phyloP scores from a whole-genome alignment of 2,888 invertebrate species.

The Itoplectis maculator region DNA sequence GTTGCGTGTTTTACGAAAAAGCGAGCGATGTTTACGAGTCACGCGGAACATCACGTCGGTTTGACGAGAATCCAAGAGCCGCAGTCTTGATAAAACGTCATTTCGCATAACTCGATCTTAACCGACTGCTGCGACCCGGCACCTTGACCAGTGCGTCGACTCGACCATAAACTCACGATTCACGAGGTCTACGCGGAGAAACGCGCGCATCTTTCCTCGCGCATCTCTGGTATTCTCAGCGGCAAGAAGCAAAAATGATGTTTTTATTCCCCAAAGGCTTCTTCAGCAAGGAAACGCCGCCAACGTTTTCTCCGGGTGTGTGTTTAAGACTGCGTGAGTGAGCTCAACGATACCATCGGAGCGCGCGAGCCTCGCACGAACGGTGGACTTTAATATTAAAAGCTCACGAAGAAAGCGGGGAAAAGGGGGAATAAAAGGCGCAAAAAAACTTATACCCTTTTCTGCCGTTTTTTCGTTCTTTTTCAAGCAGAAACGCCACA shows the following conservation, averaged over 20 bases:
- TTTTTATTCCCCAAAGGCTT: neutral
- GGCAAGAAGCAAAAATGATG: neutral
- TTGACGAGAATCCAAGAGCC: too few species aligned
- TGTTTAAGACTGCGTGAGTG: too few species aligned
- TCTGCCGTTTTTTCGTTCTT: too few species aligned
- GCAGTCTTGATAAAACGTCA: too few species aligned
- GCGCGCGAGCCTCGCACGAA: neutral
- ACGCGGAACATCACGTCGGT: too few species aligned
- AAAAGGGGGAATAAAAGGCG: neutral
- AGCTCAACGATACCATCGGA: neutral
- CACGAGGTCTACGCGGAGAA: constrained; percentile 1
- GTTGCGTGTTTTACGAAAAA: too few species aligned
- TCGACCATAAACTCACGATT: constrained; percentile 15
- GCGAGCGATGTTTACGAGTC: too few species aligned
- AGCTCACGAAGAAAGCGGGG: neutral
- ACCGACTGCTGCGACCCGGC: neutral
- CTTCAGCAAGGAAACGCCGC: neutral
- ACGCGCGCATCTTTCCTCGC: neutral
- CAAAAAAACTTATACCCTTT: neutral
- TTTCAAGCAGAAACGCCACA: neutral
- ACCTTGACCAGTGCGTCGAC: neutral
- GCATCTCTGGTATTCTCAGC: neutral
- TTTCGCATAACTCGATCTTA: too few species aligned
- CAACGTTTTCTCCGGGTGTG: neutral
- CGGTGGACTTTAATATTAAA: constrained; percentile 25